Evolutionary conservation across 2,113 vertebrate species (phyloP), one percentile per base, ranked within the genome.

Genomic region (Entelurus aequoreus): DNA sequence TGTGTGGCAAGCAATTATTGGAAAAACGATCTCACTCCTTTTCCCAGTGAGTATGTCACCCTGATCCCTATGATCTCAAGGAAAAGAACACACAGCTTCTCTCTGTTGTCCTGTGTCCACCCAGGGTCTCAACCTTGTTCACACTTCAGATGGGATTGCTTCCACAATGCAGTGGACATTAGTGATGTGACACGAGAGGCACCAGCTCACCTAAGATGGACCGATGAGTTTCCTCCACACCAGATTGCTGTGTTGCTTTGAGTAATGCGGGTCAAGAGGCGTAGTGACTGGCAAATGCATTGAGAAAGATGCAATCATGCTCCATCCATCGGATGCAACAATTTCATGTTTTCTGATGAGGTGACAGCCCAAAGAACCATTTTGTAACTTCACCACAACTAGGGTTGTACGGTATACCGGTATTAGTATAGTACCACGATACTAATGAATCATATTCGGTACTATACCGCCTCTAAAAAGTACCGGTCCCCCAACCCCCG

Each of bases 341-440:
- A 71, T 84, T 78, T 80, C 71, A 80, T 84, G 72, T 81, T 83
- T 87, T 78, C 62, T 76, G 66, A 84, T 85, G 78, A 84, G 79
- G 65, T 60, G 62, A 82, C 62, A 65, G 47, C 44, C 63, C 65
- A 59, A 66, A 68, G 66, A 82, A 83, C 78, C 59, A 67, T 71
- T 73, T 67, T 72, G 46, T 74, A 55, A 83, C 78, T 67, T 48
- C 69, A 35, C 65, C 6, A 2, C 21, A 28, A 28, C 28, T 28
- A 28, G 4, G 28, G 28, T 28, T 19, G 19, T 19, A 19, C 19
- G 19, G 19, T 19, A 19, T 19, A 19, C 19, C 19, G 19, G 28
- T 3, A 28, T 4, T 28, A 28, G 3, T 28, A 28, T 28, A 28
- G 28, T 28, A 28, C 28, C 28, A 28, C 4, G 28, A 2, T 28